Base-by-base conservation (phyloP, 2,888 invertebrate genomes). In the Notocelia uddmanniana region DNA sequence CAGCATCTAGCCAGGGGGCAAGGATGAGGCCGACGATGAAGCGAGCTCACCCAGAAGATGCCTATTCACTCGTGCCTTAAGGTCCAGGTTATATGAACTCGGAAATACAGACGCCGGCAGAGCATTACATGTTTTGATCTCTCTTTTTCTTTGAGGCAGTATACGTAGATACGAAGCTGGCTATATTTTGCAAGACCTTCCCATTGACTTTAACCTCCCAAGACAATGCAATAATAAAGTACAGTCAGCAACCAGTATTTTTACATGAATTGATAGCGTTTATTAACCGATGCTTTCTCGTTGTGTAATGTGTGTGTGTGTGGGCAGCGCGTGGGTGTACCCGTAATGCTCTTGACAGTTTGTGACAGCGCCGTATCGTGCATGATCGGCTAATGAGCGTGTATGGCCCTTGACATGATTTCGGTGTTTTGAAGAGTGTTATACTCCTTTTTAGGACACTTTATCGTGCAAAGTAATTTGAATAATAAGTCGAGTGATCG, bases 241-340 rank as follows among this genome's bases (percentile, higher is more conserved):
- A 52, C 63, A 26, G 10, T 34, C 52, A 52, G 10, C 31, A 57
- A 34, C 13, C n/a, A 2, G 11, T 18, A 18, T 57, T 18, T 63
- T 64, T 21, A 64, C 52, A 10, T 34, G 55, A 52, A n/a, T 52
- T 54, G 64, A 64, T 64, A 64, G 37, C 52, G 52, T 60, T 23
- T 64, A 64, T 54, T 64, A 64, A 50, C 50, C 50, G 63, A 63
- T 63, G 37, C 64, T 64, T 64, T 64, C 64, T 37, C 63, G 52
- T 63, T 64, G 64, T 54, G 37, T 52, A 64, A 64, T 6, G 31
- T n/a, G n/a, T n/a, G n/a, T n/a, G 45, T 34, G 64, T 37, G 64
- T 64, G 64, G 64, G 64, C 64, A 64, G 34, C 21, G 52, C 37
- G 64, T 64, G 52, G 64, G 64, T 26, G 45, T 59, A 45, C 45